phyloP scores from a whole-genome alignment of 2,888 invertebrate genomes.

The Pandemis cinnamomeana region DNA sequence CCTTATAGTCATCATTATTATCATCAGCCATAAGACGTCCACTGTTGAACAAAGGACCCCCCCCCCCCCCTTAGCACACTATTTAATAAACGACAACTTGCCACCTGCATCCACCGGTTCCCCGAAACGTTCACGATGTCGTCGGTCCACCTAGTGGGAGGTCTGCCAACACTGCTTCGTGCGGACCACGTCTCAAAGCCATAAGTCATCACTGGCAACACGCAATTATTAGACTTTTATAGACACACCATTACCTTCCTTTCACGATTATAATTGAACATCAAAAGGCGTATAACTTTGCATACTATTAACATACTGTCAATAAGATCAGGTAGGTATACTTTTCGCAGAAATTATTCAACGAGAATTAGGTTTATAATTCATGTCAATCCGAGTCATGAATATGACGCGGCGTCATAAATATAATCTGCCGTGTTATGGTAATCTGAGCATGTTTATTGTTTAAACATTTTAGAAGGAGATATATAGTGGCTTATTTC shows the following conservation, averaged over 20 bases:
- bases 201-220: too few species aligned
- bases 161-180: too few species aligned
- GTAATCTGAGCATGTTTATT: conserved; percentile 24
- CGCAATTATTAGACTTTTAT: too few species aligned
- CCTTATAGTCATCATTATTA: too few species aligned
- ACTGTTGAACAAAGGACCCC: too few species aligned
- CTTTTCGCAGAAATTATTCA: conserved; percentile 17
- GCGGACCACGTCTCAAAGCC: too few species aligned
- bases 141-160: too few species aligned
- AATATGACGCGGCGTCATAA: conserved; percentile 29
- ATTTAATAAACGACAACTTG: too few species aligned
- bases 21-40: too few species aligned
- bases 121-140: too few species aligned
- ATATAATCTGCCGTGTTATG: conserved; percentile 29
- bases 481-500: conserved; percentile 19
- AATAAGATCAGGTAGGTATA: background rate
- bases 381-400: conserved; percentile 12
- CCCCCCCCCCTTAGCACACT: too few species aligned
- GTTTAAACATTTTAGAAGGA: conserved; percentile 20
- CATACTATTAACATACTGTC: background rate
- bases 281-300: background rate
- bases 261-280: background rate
- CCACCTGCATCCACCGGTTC: too few species aligned
- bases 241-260: background rate
- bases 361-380: conserved; percentile 12